Conservation (phyloP, 2,113 vertebrate species). For the Ophthalmolycus amberensis region DNA sequence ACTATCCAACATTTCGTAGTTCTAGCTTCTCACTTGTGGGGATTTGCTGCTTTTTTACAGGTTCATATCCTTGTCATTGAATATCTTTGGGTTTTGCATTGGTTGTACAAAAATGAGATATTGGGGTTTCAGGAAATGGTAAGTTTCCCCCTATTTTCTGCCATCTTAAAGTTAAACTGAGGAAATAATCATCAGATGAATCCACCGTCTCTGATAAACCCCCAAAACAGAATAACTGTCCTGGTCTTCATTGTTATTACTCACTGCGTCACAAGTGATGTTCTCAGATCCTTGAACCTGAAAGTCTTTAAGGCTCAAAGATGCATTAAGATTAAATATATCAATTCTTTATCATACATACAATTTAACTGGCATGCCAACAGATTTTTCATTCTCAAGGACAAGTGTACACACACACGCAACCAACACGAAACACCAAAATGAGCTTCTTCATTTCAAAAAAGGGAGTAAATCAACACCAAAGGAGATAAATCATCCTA, state of each 20-base stretch:
- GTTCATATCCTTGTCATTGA: neutral
- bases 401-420: neutral
- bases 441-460: constrained; percentile 23
- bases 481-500: constrained; percentile 32
- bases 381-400: neutral
- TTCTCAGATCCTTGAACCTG: neutral
- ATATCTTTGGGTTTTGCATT: neutral
- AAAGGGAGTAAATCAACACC: constrained; percentile 7
- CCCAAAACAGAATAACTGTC: neutral
- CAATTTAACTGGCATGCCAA: neutral
- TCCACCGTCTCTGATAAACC: neutral
- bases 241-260: neutral
- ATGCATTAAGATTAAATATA: neutral
- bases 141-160: neutral
- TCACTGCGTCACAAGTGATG: constrained; percentile 22
- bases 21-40: neutral
- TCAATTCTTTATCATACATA: neutral
- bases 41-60: neutral
- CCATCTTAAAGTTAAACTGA: neutral
- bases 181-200: neutral
- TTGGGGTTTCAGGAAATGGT: neutral
- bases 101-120: neutral
- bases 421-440: neutral
- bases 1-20: neutral
- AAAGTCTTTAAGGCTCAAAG: neutral